Conservation (phyloP, 2,888 invertebrate species). For the Lepetodrilus schrolli region DNA sequence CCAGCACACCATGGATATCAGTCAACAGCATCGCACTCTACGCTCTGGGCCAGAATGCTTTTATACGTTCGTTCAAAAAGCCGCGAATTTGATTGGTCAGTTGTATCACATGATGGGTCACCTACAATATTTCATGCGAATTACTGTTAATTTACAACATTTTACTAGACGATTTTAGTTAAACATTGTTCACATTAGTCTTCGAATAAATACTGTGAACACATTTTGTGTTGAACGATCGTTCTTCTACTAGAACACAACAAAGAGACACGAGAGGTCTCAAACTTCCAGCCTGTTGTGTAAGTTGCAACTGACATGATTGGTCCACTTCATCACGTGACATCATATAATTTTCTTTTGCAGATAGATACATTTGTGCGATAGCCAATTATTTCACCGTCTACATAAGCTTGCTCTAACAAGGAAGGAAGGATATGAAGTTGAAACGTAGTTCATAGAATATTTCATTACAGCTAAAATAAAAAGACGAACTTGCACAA, state of each 20-base stretch:
- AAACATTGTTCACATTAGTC: neutral
- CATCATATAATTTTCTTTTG: neutral
- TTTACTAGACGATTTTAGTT: neutral
- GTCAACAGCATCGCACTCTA: conserved; percentile 66
- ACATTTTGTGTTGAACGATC: neutral
- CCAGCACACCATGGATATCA: conserved; percentile 59
- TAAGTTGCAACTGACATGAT: conserved; percentile 21
- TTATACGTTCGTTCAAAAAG: conserved; percentile 67
- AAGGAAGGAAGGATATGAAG: too few species aligned
- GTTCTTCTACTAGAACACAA: neutral
- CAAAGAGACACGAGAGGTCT: conserved; percentile 6
- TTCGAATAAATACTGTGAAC: neutral
- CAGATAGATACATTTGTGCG: too few species aligned
- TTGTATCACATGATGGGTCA: conserved; percentile 66
- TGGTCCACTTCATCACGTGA: conserved; percentile 30
- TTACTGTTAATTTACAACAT: neutral
- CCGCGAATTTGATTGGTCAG: conserved; percentile 68
- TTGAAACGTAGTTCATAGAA: too few species aligned
- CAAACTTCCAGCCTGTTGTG: conserved; percentile 32
- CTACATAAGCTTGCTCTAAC: too few species aligned
- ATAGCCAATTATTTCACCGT: too few species aligned
- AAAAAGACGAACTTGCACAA: too few species aligned
- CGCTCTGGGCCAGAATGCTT: conserved; percentile 51
- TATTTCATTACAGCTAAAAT: too few species aligned
- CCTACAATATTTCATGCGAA: conserved; percentile 14